phyloP scores from a whole-genome alignment of 2,797 vertebrate species.

The Pangasius djambal region DNA sequence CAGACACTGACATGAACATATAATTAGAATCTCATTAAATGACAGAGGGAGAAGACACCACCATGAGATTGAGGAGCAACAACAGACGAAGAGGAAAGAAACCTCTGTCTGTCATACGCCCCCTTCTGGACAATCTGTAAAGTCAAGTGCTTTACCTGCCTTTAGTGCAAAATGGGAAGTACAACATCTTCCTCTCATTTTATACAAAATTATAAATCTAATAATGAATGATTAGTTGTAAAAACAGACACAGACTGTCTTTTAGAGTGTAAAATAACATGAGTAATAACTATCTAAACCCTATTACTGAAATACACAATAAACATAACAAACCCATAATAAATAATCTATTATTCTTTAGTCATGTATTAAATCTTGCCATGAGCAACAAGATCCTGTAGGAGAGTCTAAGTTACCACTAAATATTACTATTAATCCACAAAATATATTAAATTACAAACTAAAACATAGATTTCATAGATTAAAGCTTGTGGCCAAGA shows the following conservation, averaged over 20 bases:
- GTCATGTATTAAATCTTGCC: background rate
- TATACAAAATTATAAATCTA: background rate
- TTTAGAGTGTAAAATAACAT: background rate
- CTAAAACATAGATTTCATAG: background rate
- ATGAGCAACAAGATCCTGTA: background rate
- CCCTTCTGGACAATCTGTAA: slow-evolving; percentile 3
- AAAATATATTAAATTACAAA: background rate
- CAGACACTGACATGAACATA: background rate
- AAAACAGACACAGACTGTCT: background rate
- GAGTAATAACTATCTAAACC: background rate
- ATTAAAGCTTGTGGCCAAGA: background rate
- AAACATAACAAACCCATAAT: background rate
- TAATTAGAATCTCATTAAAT: slow-evolving; percentile 5
- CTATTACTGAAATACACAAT: background rate
- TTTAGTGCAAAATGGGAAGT: too few species aligned
- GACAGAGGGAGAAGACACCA: slow-evolving; percentile 24
- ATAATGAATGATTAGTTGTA: background rate
- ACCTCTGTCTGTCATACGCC: background rate
- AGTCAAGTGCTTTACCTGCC: background rate
- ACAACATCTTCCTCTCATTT: background rate
- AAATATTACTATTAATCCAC: background rate
- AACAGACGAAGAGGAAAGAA: background rate
- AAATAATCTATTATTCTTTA: background rate
- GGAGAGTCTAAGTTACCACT: background rate
- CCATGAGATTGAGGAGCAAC: slow-evolving; percentile 1